Base-by-base conservation (phyloP, 2,888 invertebrate species). In the Macrosoma leucophasiata region DNA sequence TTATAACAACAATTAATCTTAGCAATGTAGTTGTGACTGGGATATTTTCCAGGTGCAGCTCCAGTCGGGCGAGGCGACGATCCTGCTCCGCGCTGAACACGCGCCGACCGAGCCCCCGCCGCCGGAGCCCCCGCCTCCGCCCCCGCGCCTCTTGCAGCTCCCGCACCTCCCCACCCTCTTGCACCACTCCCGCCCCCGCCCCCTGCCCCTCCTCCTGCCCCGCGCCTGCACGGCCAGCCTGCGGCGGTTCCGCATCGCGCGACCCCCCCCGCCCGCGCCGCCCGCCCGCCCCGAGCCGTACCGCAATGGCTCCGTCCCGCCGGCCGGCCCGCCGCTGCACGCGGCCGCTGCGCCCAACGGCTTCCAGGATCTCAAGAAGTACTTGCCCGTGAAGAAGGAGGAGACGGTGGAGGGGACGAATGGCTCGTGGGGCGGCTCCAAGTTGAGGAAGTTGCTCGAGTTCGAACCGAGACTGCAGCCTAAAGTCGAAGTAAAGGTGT, bases 71-170 rank as follows among this genome's bases (percentile, higher is more conserved):
- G 65, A 65, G 29, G 75, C 78, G 14, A 73, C 72, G 10, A 70
- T 81, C 29, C 53, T 79, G 36, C 53, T 78, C 45, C 72, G 71
- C 23, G 52, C 71, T 10, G 60, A 66, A 50, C 74, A 78, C 58
- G 74, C 75, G 37, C 62, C 63, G 20, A 33, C 55, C 24, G 41
- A 49, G 18, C 39, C 48, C 4, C 39, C 48, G 32, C 47, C 48
- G 5, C 47, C 45, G 18, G 42, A 42, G 34, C 47, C 46, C 34
- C 41, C 46, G 28, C 42, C 48, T 28, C 28, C 15, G 25, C 41
- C 29, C 41, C 31, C 25, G 30, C n/a, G n/a, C n/a, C n/a, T n/a
- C n/a, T n/a, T n/a, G n/a, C n/a, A n/a, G 10, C 69, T 81, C 29
- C 53, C 78, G 36, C 53, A 78, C 45, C 72, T 71, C 23, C 52